phyloP scores from a whole-genome alignment of 2,888 invertebrate species.

The Achlya flavicornis region DNA sequence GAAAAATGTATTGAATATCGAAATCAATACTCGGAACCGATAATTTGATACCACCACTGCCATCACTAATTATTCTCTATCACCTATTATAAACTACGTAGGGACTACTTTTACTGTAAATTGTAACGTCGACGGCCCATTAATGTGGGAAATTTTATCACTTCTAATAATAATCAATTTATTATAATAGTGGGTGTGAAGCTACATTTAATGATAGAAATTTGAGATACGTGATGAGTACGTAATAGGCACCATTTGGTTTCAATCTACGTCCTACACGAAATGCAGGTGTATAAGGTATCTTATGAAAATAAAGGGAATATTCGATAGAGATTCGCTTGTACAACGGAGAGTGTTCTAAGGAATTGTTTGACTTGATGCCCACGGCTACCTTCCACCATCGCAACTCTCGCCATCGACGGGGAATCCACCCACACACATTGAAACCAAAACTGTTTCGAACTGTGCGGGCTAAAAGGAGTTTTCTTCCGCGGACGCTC shows the following conservation, averaged over 20 bases:
- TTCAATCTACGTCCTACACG: background rate
- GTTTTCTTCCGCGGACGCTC: too few species aligned
- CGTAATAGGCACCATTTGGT: background rate
- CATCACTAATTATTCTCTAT: constrained; percentile 9
- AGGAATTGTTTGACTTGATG: too few species aligned
- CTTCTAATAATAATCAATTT: constrained; percentile 14
- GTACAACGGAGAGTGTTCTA: too few species aligned
- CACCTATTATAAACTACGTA: constrained; percentile 11
- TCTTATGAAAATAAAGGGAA: background rate
- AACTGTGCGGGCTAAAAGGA: too few species aligned
- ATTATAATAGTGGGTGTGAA: constrained; percentile 12
- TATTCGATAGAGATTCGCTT: too few species aligned
- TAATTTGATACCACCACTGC: constrained; percentile 1
- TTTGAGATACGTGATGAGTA: constrained; percentile 10
- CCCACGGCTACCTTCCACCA: too few species aligned
- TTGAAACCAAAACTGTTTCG: too few species aligned
- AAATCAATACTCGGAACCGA: background rate
- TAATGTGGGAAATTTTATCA: constrained; percentile 10
- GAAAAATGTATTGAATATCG: background rate
- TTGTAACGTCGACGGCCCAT: constrained; percentile 11
- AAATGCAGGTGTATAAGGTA: background rate
- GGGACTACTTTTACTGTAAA: constrained; percentile 14
- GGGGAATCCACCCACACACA: too few species aligned
- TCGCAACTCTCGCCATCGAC: too few species aligned
- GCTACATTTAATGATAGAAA: constrained; percentile 6